Evolutionary conservation across 2,113 vertebrate genomes (phyloP).

Genomic region (Mesembrinibis cayennensis): DNA sequence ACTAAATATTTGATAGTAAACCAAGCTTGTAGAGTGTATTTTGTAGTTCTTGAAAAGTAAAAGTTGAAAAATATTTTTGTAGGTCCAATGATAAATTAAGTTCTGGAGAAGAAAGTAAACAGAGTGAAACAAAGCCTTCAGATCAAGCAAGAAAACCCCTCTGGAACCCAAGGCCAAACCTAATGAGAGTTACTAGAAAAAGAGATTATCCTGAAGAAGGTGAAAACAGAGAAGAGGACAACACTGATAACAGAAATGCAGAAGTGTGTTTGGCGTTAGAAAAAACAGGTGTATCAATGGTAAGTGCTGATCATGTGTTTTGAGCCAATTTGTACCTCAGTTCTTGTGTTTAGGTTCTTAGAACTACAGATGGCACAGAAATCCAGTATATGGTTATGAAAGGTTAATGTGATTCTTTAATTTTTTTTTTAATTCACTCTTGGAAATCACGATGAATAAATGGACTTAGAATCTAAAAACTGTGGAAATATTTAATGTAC

Average conservation of each 20-base stretch:
- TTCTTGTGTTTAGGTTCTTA: background rate
- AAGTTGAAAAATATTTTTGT: background rate
- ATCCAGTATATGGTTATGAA: background rate
- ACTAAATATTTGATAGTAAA: background rate
- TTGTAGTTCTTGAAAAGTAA: background rate
- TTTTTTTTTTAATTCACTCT: background rate
- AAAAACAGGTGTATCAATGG: background rate
- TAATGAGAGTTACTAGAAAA: background rate
- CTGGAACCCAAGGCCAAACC: background rate
- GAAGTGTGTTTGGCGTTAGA: background rate
- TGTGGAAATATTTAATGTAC: background rate
- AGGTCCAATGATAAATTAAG: background rate
- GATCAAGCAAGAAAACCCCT: background rate
- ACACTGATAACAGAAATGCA: background rate
- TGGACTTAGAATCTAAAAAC: background rate
- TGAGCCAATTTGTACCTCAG: background rate
- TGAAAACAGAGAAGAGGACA: background rate
- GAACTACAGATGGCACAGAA: background rate
- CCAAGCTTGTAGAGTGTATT: background rate
- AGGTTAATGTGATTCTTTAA: background rate
- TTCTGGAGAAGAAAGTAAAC: background rate
- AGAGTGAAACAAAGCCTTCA: background rate
- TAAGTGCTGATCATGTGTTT: background rate
- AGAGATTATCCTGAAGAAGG: background rate
- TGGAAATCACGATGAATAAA: background rate